phyloP scores from a whole-genome alignment of 2,888 invertebrate genomes.

The Caenorhabditis sp. region DNA sequence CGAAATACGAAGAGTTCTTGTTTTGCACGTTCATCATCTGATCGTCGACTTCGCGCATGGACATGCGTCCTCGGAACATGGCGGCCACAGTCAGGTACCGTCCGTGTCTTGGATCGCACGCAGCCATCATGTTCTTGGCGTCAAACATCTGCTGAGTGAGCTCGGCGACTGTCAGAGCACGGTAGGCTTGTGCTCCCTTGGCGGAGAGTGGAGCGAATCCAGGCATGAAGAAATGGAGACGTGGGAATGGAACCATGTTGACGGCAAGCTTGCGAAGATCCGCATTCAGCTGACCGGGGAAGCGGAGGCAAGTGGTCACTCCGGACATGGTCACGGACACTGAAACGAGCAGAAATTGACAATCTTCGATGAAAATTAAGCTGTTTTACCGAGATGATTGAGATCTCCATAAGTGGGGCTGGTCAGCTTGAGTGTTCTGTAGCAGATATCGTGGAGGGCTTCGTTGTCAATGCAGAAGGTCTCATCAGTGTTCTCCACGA shows the following conservation, averaged over 20 bases:
- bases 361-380: no score
- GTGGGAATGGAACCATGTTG: conserved; percentile 94
- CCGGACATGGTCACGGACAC: conserved; percentile 82
- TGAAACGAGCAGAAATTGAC: no score
- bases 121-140: conserved; percentile 82
- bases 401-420: conserved; percentile 91
- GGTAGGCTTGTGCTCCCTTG: conserved; percentile 83
- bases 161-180: conserved; percentile 85
- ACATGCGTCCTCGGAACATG: conserved; percentile 82
- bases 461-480: conserved; percentile 82
- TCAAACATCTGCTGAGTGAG: conserved; percentile 84
- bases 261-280: conserved; percentile 86
- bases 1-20: conserved; percentile 74
- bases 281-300: conserved; percentile 85
- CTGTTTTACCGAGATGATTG: conserved; percentile 87
- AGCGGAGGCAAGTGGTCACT: conserved; percentile 84
- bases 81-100: conserved; percentile 83
- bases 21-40: conserved; percentile 74
- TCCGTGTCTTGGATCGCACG: conserved; percentile 81
- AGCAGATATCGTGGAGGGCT: conserved; percentile 82
- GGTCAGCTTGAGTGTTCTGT: conserved; percentile 82
- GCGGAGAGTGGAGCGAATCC: conserved; percentile 90
- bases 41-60: conserved; percentile 81
- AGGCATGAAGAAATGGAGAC: conserved; percentile 82
- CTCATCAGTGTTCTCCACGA: conserved; percentile 79